Base-by-base conservation (phyloP, 2,888 invertebrate genomes). In the Chaetogeoica ovagalla region DNA sequence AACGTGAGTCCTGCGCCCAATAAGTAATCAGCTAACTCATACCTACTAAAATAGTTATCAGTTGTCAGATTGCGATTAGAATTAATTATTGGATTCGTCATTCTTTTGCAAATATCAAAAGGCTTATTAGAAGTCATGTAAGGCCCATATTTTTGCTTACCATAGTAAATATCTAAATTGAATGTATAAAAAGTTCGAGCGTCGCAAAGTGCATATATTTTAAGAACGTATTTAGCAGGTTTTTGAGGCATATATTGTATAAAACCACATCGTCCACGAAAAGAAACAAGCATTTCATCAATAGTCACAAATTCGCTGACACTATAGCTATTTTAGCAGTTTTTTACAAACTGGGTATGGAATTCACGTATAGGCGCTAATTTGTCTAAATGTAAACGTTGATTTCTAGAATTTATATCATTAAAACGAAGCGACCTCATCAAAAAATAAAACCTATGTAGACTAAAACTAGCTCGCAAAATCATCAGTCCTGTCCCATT, bases 21-120 rank as follows among this genome's bases (percentile, higher is more conserved):
- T 39, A 83, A 82, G 43, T 74, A 82, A 73, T 83, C 83, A 37
- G 81, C 83, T 13, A 84, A 72, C n/a, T 82, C 69, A 63, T 83
- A 69, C 72, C 82, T 83, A 30, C 83, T 82, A 72, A 79, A 83
- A 74, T 76, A 82, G 63, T 81, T 83, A 69, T 83, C 83, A 5
- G 74, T 60, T 8, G 84, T 84, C 4, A 84, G 60, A 81, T 84
- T 83, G 37, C 82, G 30, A 21, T 81, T 79, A 1, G 83, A 75
- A 52, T 75, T 60, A 30, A 73, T 66, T 23, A 83, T 82, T n/a
- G 69, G 69, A 37, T 77, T 19, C 21, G 52, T 62, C 48, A 83
- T 39, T 21, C 65, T 48, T 37, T 60, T 65, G n/a, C 74, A 73
- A n/a, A 72, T 60, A 43, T 59, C 62, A 15, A 30, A 48, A 13